These are phyloP conservation scores for Eupithecia centaureata DNA, from an alignment of 2,888 invertebrate genomes.

Conservation along the genomic window DNA sequence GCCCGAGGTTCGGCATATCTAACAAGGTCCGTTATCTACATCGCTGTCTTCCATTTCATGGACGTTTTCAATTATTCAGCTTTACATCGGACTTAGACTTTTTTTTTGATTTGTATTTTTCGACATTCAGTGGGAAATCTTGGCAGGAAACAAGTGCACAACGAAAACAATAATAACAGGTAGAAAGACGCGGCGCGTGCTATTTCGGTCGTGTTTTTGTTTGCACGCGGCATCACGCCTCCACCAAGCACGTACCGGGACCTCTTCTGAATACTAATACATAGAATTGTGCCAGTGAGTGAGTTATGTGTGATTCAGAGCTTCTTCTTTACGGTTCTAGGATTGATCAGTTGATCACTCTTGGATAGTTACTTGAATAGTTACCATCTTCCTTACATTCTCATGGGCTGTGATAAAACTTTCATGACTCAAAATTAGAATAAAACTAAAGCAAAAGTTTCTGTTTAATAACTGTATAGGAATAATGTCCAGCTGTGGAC, in stretches of 20 bases:
- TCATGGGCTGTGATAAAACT: not conserved
- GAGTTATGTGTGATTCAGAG: slow-evolving; percentile 25
- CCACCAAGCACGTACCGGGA: slow-evolving; percentile 60
- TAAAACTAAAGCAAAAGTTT: no score
- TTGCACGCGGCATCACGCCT: slow-evolving; percentile 67
- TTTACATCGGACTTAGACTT: slow-evolving; percentile 47
- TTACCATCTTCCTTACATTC: not conserved
- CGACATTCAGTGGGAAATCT: slow-evolving; percentile 16
- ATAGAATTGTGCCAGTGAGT: slow-evolving; percentile 44
- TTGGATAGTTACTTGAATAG: not conserved
- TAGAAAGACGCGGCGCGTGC: slow-evolving; percentile 51
- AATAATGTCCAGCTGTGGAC: no score
- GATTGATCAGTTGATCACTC: not conserved
- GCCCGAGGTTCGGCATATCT: slow-evolving; percentile 72
- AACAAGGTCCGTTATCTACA: slow-evolving; percentile 73
- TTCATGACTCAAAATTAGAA: not conserved
- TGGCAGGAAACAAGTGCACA: slow-evolving; percentile 20
- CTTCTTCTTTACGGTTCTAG: slow-evolving; percentile 28
- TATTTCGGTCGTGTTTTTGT: slow-evolving; percentile 72
- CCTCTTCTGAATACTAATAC: slow-evolving; percentile 68
- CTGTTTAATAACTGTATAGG: no score
- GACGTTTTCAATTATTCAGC: slow-evolving; percentile 71
- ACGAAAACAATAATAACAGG: slow-evolving; percentile 50
- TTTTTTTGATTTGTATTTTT: slow-evolving; percentile 4
- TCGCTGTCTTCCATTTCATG: slow-evolving; percentile 58